Conservation (phyloP, 2,888 invertebrate species). For the Metellina segmentata region DNA sequence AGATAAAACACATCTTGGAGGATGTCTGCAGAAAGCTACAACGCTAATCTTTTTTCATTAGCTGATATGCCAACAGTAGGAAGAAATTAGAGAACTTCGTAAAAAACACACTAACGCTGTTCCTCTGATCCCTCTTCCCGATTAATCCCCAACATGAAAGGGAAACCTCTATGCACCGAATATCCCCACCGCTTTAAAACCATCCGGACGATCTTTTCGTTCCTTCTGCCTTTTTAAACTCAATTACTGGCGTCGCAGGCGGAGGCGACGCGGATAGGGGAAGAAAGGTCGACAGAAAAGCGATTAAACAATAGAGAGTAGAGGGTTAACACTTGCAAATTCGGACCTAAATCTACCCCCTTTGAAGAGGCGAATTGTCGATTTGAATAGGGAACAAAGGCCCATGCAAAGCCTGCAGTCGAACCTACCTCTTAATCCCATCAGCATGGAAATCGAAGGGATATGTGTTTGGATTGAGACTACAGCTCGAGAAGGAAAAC, state of each 20-base stretch:
- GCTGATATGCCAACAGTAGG: too few relatives aligned
- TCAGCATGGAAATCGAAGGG: slow-evolving; percentile 59
- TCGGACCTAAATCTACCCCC: slow-evolving; percentile 10
- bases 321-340: slow-evolving; percentile 57
- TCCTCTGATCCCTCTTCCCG: too few relatives aligned
- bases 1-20: too few relatives aligned
- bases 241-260: not conserved
- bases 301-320: slow-evolving; percentile 42
- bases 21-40: too few relatives aligned
- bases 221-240: not conserved
- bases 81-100: too few relatives aligned
- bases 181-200: not conserved
- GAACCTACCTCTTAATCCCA: slow-evolving; percentile 52
- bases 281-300: slow-evolving; percentile 25
- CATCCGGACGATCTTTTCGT: not conserved
- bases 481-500: slow-evolving; percentile 25
- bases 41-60: too few relatives aligned
- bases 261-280: not conserved
- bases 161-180: not conserved
- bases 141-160: not conserved
- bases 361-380: slow-evolving; percentile 19
- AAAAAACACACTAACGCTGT: too few relatives aligned
- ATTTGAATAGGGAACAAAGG: slow-evolving; percentile 54
- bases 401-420: slow-evolving; percentile 26
- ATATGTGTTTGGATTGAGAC: slow-evolving; percentile 41